Conservation (phyloP, 2,888 invertebrate genomes). For the Girardia tigrina region DNA sequence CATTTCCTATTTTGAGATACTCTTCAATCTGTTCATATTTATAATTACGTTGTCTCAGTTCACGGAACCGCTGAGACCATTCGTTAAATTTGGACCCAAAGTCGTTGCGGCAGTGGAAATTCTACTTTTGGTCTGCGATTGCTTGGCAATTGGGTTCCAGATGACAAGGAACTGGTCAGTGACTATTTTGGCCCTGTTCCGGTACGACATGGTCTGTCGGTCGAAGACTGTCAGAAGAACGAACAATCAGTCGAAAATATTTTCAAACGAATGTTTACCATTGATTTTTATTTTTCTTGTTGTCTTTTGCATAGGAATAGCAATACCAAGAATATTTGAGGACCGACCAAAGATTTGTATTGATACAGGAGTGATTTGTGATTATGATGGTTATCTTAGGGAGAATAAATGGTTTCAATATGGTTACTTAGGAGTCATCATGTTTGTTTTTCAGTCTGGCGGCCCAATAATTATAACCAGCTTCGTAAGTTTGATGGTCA, state of each 20-base stretch:
- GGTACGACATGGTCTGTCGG: conserved; percentile 16
- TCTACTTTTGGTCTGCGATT: background rate
- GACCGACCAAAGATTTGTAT: background rate
- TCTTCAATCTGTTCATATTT: background rate
- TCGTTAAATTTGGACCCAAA: background rate
- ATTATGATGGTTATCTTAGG: background rate
- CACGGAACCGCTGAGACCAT: background rate
- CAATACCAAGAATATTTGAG: conserved; percentile 24
- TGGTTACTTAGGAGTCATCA: conserved; percentile 1
- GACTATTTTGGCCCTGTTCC: background rate
- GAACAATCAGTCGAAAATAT: background rate
- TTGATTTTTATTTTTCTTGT: background rate
- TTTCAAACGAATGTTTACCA: background rate
- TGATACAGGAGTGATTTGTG: background rate
- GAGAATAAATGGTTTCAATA: background rate
- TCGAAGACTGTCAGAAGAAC: background rate
- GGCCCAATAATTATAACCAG: conserved; percentile 5
- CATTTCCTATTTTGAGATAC: background rate
- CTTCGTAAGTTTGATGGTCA: background rate
- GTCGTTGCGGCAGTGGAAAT: background rate
- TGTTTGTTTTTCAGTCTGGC: conserved; percentile 29
- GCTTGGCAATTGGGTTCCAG: conserved; percentile 23
- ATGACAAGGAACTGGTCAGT: conserved; percentile 25
- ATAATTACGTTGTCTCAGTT: background rate
- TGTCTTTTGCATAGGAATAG: background rate